Evolutionary conservation across 2,888 invertebrate genomes (phyloP).

Genomic region (Rhyacophila evoluta): DNA sequence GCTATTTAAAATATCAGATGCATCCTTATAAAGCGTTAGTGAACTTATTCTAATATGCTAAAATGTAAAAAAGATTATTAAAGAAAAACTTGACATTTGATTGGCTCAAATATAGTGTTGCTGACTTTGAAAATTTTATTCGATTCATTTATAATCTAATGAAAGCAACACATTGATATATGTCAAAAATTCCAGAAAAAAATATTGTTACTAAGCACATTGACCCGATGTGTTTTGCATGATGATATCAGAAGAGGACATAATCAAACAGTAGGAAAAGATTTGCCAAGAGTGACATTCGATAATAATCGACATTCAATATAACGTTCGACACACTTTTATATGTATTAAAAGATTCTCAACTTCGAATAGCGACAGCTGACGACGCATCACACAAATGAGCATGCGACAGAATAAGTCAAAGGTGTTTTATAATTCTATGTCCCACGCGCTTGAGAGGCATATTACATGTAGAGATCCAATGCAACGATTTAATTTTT

Average conservation of each 20-base stretch:
- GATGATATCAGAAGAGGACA: neutral
- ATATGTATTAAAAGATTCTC: neutral
- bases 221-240: neutral
- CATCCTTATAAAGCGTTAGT: too few relatives aligned
- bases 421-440: neutral
- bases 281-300: neutral
- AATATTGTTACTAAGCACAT: neutral
- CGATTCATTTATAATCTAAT: too few relatives aligned
- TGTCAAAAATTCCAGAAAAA: too few relatives aligned
- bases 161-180: too few relatives aligned
- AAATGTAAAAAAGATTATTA: too few relatives aligned
- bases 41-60: too few relatives aligned
- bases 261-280: neutral
- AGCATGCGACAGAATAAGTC: neutral
- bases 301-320: neutral
- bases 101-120: too few relatives aligned
- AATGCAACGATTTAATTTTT: neutral
- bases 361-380: neutral
- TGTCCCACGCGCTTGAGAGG: neutral
- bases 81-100: too few relatives aligned
- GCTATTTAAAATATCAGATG: too few relatives aligned
- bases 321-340: conserved; percentile 1
- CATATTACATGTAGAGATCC: neutral
- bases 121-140: too few relatives aligned
- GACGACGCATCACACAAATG: neutral